Conservation (phyloP, 2,888 invertebrate genomes). For the Caenorhabditis sp. region DNA sequence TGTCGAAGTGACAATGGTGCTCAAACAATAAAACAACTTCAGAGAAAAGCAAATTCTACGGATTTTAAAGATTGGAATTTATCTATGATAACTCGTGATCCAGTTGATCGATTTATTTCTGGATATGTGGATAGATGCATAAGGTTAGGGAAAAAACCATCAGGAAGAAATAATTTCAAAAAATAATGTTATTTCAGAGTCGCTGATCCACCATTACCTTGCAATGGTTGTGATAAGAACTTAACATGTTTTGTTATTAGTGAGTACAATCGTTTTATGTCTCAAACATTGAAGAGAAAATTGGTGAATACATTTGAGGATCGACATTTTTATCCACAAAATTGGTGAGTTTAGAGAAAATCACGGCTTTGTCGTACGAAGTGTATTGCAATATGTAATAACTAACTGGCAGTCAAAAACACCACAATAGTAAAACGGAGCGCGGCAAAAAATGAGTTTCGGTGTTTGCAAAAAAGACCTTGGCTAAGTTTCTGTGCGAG, state of each 20-base stretch:
- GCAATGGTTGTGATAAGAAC: constrained; percentile 64
- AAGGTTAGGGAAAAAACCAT: constrained; percentile 35
- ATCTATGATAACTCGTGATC: constrained; percentile 61
- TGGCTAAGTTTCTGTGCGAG: no score
- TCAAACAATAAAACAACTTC: constrained; percentile 21
- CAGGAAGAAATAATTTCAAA: constrained; percentile 1
- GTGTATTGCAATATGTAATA: neutral
- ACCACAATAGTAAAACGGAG: no score
- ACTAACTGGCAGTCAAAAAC: no score
- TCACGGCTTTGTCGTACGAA: neutral
- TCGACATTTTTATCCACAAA: constrained; percentile 66
- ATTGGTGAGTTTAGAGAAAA: constrained; percentile 60
- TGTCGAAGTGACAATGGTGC: constrained; percentile 54
- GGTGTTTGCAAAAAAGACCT: no score
- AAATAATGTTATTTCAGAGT: constrained; percentile 39
- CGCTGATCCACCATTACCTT: constrained; percentile 45
- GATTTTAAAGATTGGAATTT: constrained; percentile 40
- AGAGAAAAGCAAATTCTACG: constrained; percentile 9
- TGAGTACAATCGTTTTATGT: constrained; percentile 60
- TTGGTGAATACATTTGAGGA: constrained; percentile 58
- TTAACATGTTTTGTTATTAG: constrained; percentile 64
- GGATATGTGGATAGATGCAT: constrained; percentile 68
- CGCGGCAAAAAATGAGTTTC: no score
- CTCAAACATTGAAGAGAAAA: constrained; percentile 31
- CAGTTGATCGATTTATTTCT: constrained; percentile 63